Evolutionary conservation across 2,888 invertebrate genomes (phyloP), one percentile per base, ranked within the genome.

Genomic region (Yponomeuta plumbellus): DNA sequence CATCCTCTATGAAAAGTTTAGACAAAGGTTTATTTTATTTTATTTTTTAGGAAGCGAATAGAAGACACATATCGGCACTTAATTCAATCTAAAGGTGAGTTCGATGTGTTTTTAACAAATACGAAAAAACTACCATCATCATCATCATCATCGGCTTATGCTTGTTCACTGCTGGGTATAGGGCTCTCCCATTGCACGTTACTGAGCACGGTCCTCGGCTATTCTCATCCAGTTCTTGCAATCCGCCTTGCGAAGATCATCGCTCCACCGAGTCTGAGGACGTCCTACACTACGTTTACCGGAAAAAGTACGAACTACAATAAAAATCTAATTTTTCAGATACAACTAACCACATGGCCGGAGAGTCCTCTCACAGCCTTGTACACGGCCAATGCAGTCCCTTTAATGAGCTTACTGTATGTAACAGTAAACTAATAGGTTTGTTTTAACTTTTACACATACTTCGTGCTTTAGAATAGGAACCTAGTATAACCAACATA

Each of bases 51-150:
- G 64, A 75, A 74, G 11, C 72, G 76, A 72, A 81, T 87, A 66
- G 75, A 86, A 61, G 72, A 80, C 44, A 85, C 83, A 69, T 88
- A 87, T 72, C 73, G 73, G 23, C 72, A 81, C 71, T 74, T 86
- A 61, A 71, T 81, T 57, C 69, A 73, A 56, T 67, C 76, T 61
- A 21, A 76, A 71, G 85, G 87, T 86, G 80, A 70, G 21, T 57
- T 61, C 17, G 4, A 17, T 52, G 13, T 17, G 17, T 52, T 52
- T n/a, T 52, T 17, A 17, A 1, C 5, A 52, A 52, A 52, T 52
- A 8, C 8, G 5, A 8, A 8, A 34, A 34, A 34, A 6, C n/a
- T n/a, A n/a, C n/a, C n/a, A n/a, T n/a, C n/a, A n/a, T n/a, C n/a
- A n/a, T n/a, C n/a, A n/a, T n/a, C n/a, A n/a, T n/a, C n/a, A n/a